These are phyloP conservation scores for Megaptera novaeangliae DNA, from an alignment of 2,113 vertebrate species.

Conservation along the genomic window DNA sequence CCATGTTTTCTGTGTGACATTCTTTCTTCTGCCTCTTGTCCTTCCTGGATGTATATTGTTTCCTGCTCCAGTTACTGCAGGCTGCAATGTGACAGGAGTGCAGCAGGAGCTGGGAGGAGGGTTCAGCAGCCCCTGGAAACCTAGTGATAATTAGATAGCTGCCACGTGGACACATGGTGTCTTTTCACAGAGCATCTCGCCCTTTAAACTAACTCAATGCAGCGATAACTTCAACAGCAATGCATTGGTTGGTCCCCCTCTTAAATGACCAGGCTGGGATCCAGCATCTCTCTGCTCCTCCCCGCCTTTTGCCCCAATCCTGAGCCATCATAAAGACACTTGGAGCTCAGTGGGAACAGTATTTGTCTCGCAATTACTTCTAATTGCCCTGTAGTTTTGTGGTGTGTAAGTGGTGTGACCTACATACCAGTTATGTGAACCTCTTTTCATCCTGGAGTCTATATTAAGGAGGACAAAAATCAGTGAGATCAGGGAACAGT, in stretches of 20 bases:
- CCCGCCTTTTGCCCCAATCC: neutral
- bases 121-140: neutral
- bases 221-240: neutral
- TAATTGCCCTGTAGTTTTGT: slow-evolving; percentile 24
- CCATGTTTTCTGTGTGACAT: neutral
- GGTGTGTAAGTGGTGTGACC: slow-evolving; percentile 21
- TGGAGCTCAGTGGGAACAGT: neutral
- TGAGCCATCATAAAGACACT: neutral
- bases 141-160: neutral
- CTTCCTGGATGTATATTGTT: neutral
- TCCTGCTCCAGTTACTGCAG: neutral
- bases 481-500: neutral
- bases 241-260: neutral
- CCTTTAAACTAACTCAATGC: neutral
- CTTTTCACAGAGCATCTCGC: neutral
- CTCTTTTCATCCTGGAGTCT: neutral
- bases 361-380: slow-evolving; percentile 4
- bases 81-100: neutral
- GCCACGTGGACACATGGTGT: neutral
- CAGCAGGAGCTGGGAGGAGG: neutral
- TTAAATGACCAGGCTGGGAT: neutral
- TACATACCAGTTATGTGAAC: neutral
- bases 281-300: neutral
- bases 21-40: neutral
- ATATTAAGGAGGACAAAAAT: neutral